Percentiles rank a stretch among this genome's conserved stretches.
Conservation (phyloP, 1,140 invertebrate species). For the Anoplolepis gracilipes region DNA sequence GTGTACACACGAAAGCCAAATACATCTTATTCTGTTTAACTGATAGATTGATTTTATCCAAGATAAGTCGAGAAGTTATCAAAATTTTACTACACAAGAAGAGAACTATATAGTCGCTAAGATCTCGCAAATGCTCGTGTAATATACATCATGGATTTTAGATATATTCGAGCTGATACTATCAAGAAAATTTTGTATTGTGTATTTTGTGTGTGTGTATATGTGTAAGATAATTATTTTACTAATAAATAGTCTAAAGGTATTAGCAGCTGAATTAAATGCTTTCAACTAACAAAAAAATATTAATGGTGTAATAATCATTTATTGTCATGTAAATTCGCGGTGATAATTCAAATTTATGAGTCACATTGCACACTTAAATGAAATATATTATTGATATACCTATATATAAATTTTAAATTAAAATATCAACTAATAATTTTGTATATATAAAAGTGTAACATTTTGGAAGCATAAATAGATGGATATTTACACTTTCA, state of each 20-base stretch:
- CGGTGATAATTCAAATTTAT: conserved; percentile 11
- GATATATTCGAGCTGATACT: background rate
- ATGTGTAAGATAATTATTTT: conserved; percentile 6
- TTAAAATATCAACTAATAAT: too few relatives aligned
- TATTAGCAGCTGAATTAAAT: conserved; percentile 27
- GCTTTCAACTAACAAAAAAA: conserved; percentile 1
- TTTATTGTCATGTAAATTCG: conserved; percentile 47
- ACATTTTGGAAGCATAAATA: background rate
- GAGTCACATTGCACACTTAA: background rate
- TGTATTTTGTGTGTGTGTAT: too few relatives aligned
- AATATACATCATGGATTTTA: background rate
- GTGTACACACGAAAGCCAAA: background rate
- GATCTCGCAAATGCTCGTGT: background rate
- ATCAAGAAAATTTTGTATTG: background rate
- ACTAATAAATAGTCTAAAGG: conserved; percentile 20
- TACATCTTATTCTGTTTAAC: background rate
- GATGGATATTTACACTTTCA: background rate
- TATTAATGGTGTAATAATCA: conserved; percentile 7
- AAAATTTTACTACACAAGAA: background rate
- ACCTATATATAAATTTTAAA: too few relatives aligned
- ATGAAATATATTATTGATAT: background rate
- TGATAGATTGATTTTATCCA: background rate
- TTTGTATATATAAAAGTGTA: too few relatives aligned
- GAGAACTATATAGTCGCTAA: background rate
- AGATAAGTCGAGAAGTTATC: background rate